Conservation (phyloP, 2,797 vertebrate genomes). For the Anguilla megastoma region DNA sequence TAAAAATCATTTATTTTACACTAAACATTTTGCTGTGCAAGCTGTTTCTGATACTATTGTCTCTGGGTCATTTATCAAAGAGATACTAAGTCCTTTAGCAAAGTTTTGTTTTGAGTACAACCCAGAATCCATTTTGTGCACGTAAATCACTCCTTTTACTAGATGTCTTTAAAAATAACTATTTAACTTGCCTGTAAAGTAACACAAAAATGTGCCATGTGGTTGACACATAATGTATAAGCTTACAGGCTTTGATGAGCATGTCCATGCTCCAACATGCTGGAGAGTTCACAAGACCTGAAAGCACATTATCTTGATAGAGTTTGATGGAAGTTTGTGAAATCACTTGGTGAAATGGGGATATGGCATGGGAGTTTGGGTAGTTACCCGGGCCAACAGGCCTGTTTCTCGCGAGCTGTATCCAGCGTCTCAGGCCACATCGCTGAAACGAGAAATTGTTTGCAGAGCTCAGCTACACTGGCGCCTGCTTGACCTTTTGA, state of each 20-base stretch:
- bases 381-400: constrained; percentile 32
- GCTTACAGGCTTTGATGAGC: constrained; percentile 33
- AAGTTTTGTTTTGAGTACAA: not conserved
- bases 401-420: constrained; percentile 20
- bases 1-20: not conserved
- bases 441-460: not conserved
- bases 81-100: not conserved
- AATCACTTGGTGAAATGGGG: constrained; percentile 26
- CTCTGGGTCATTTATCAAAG: not conserved
- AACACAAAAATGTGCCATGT: not conserved
- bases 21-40: not conserved
- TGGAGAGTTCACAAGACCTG: constrained; percentile 39
- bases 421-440: constrained; percentile 2
- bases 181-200: not conserved
- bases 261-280: constrained; percentile 35
- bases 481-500: constrained; percentile 24
- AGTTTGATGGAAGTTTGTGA: constrained; percentile 46
- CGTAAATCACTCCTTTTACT: not conserved
- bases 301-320: constrained; percentile 49
- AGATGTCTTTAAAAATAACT: not conserved
- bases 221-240: not conserved
- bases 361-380: not conserved
- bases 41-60: not conserved
- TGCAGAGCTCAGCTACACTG: not conserved
- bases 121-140: not conserved